These are phyloP conservation scores for Pipa parva DNA, from an alignment of 2,113 vertebrate species.

Conservation along the genomic window DNA sequence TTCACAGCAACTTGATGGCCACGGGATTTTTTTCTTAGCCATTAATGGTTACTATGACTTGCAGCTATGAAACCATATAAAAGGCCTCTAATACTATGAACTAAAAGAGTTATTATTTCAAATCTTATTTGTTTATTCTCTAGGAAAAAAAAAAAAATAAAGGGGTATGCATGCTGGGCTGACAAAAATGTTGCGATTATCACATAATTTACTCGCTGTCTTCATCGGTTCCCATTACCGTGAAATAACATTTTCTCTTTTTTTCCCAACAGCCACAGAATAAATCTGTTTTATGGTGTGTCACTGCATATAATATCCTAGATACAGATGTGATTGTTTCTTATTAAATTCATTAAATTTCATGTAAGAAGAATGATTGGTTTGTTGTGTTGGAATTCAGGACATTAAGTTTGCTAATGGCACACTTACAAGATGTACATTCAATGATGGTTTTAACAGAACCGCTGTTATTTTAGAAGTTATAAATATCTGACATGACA, in stretches of 20 bases:
- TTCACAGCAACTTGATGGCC: no score
- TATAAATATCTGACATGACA: background rate
- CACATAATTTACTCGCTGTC: background rate
- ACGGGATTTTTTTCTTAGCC: no score
- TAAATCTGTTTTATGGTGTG: constrained; percentile 1
- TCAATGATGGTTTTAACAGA: background rate
- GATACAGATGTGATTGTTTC: background rate
- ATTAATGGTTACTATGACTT: no score
- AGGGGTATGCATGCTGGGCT: no score
- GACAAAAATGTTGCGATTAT: background rate
- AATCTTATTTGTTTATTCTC: no score
- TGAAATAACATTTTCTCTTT: background rate
- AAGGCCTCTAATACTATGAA: no score
- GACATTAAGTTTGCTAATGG: background rate
- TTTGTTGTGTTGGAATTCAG: background rate
- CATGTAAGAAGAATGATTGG: background rate
- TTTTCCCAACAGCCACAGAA: background rate
- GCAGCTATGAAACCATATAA: no score
- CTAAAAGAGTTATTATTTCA: no score
- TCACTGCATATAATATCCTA: background rate
- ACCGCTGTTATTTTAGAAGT: background rate
- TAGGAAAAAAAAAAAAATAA: no score
- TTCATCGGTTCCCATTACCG: background rate
- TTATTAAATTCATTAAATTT: background rate
- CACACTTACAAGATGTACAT: background rate